A percentile compares a stretch with the other conserved stretches of the same genome.
phyloP scores from a whole-genome alignment of 1,140 invertebrate genomes.

The Whitmania pigra region DNA sequence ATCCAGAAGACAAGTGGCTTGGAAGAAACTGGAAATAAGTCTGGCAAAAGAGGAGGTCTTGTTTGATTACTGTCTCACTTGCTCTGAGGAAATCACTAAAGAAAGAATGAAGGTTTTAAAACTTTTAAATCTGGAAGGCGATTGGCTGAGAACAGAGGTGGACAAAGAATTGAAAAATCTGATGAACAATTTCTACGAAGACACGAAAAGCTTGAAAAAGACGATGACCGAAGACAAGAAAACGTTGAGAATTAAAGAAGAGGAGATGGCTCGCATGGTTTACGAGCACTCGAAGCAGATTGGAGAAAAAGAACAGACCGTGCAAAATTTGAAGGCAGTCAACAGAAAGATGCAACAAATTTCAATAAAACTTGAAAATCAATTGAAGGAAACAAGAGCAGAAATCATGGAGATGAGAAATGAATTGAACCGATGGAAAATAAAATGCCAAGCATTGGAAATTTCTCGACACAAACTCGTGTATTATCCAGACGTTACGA shows the following conservation, averaged over 20 bases:
- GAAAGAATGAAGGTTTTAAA: not conserved
- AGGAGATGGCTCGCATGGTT: not conserved
- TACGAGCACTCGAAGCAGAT: not conserved
- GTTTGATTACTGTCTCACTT: not conserved
- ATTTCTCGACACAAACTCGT: not conserved
- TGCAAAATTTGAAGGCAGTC: not conserved
- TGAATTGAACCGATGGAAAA: not conserved
- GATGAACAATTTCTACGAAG: not conserved
- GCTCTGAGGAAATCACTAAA: not conserved
- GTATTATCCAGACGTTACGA: not conserved
- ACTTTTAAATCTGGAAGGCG: not conserved
- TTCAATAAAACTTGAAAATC: conserved; percentile 4
- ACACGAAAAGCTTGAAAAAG: not conserved
- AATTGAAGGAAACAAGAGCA: not conserved
- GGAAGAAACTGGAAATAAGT: conserved; percentile 1
- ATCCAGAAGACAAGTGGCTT: not conserved
- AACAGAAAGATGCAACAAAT: not conserved
- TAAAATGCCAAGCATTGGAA: not conserved
- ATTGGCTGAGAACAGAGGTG: not conserved
- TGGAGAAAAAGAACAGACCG: not conserved
- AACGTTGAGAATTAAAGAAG: not conserved
- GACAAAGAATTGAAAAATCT: conserved; percentile 3
- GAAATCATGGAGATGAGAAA: not conserved
- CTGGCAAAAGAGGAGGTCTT: not conserved
- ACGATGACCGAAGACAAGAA: not conserved